A percentile compares a stretch with the other conserved stretches of the same genome.
Evolutionary conservation across 1,140 invertebrate genomes (phyloP).

Genomic region (Leguminivora glycinivorella): DNA sequence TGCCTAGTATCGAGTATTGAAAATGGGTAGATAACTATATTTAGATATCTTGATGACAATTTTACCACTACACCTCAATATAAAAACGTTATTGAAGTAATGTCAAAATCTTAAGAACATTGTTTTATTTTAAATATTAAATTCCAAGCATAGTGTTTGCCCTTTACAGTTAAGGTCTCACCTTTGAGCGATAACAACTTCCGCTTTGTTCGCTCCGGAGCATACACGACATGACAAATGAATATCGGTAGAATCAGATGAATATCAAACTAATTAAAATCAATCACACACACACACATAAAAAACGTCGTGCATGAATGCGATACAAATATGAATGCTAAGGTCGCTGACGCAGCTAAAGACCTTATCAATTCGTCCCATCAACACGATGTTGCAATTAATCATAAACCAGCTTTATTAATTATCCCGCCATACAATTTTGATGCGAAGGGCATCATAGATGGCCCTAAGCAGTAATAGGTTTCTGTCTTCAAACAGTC

Average conservation of each 20-base stretch:
- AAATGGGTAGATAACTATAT: too few relatives aligned
- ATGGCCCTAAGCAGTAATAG: not conserved
- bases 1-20: not conserved
- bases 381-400: slow-evolving; percentile 10
- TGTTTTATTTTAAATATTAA: too few relatives aligned
- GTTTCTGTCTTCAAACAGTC: slow-evolving; percentile 2
- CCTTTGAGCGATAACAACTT: too few relatives aligned
- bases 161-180: too few relatives aligned
- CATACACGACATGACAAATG: not conserved
- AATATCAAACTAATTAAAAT: not conserved
- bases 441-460: slow-evolving; percentile 5
- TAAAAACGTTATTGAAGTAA: too few relatives aligned
- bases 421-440: not conserved
- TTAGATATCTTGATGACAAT: not conserved
- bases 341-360: not conserved
- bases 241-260: not conserved
- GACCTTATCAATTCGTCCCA: slow-evolving; percentile 4
- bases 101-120: too few relatives aligned
- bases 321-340: slow-evolving; percentile 13
- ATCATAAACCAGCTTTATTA: not conserved
- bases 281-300: not conserved
- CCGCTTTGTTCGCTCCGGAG: too few relatives aligned
- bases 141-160: too few relatives aligned
- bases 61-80: not conserved
- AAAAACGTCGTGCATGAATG: slow-evolving; percentile 7